These are phyloP conservation scores for Melanerpes formicivorus DNA, from an alignment of 2,113 vertebrate species.

Conservation along the genomic window DNA sequence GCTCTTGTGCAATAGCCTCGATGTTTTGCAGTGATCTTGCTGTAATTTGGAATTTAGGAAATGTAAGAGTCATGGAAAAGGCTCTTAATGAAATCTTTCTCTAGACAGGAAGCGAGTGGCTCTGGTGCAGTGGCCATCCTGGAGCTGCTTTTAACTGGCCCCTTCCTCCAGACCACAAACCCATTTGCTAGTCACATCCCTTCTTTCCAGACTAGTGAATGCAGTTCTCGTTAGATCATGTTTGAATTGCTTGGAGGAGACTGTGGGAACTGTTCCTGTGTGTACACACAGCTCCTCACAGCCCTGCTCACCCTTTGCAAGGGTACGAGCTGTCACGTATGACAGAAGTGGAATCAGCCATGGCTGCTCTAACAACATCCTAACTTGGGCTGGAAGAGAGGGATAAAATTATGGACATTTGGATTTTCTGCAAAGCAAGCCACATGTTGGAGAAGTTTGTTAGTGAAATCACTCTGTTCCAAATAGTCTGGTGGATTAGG, in stretches of 20 bases:
- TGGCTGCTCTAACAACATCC: not conserved
- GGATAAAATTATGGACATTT: not conserved
- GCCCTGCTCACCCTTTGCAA: not conserved
- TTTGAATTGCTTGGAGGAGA: not conserved
- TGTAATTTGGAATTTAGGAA: constrained; percentile 55
- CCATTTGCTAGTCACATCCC: not conserved
- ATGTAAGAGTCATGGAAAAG: constrained; percentile 37
- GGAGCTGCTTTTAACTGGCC: not conserved
- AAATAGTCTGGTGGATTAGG: not conserved
- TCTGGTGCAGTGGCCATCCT: constrained; percentile 10
- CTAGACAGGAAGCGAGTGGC: constrained; percentile 36
- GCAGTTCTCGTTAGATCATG: not conserved
- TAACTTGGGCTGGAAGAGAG: not conserved
- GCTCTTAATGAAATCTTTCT: constrained; percentile 7
- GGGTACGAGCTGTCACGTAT: not conserved
- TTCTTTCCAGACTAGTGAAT: not conserved
- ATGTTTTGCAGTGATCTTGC: constrained; percentile 15
- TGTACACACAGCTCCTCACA: accelerated
- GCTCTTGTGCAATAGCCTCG: constrained; percentile 52
- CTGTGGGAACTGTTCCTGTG: not conserved
- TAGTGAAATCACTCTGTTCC: not conserved
- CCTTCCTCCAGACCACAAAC: constrained; percentile 5
- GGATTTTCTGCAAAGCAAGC: not conserved
- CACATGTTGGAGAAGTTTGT: not conserved
- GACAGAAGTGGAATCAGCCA: not conserved